These are phyloP conservation scores for Myotis yumanensis DNA, from an alignment of 2,113 vertebrate species.

Conservation along the genomic window DNA sequence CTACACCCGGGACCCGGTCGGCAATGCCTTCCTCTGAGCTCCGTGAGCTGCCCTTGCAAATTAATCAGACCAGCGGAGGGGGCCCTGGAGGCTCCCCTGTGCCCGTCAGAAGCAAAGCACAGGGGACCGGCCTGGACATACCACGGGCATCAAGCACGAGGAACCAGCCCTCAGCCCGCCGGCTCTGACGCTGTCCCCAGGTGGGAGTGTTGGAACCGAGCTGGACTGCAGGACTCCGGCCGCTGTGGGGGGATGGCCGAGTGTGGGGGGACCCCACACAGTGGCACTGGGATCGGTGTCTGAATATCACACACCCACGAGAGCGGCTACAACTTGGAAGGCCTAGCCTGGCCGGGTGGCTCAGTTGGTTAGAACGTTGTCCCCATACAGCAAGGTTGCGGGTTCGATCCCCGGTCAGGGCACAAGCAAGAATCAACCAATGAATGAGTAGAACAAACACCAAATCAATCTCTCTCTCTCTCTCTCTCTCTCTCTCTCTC, in stretches of 20 bases:
- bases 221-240: not conserved
- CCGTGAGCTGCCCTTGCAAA: not conserved
- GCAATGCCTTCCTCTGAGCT: not conserved
- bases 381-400: not conserved
- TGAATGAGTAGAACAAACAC: not conserved
- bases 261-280: rapidly evolving
- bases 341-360: not conserved
- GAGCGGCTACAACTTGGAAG: not conserved
- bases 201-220: not conserved
- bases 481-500: no score
- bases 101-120: not conserved
- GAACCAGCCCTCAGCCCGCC: not conserved
- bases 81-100: not conserved
- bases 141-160: not conserved
- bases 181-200: not conserved
- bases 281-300: not conserved
- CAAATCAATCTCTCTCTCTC: no score
- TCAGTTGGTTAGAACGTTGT: not conserved
- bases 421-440: not conserved
- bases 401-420: not conserved
- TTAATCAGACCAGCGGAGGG: not conserved
- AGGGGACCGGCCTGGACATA: not conserved
- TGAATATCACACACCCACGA: not conserved
- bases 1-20: not conserved
- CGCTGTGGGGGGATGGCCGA: not conserved